These are phyloP conservation scores for Polymixis flavicincta DNA, from an alignment of 2,888 invertebrate genomes.

Conservation along the genomic window DNA sequence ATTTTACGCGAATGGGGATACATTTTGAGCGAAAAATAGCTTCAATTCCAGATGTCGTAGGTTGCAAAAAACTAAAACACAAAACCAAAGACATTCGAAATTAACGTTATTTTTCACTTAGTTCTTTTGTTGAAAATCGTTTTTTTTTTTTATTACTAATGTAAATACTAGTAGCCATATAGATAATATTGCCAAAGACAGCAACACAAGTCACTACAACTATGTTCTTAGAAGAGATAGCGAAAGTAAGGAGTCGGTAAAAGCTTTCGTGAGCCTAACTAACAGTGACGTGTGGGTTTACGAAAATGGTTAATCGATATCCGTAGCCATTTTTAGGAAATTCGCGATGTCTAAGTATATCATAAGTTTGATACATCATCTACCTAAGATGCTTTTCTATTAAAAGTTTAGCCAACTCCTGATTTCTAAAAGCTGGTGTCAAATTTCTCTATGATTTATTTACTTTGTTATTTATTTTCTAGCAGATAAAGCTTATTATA, in stretches of 20 bases:
- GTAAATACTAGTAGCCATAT: not conserved
- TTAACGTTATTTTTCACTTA: too few relatives aligned
- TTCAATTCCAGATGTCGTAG: too few relatives aligned
- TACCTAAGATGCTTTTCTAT: not conserved
- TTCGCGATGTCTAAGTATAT: slow-evolving; percentile 1
- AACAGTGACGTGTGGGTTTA: slow-evolving; percentile 36
- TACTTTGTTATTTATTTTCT: too few relatives aligned
- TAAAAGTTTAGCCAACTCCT: not conserved
- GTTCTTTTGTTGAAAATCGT: too few relatives aligned
- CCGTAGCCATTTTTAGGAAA: slow-evolving; percentile 18
- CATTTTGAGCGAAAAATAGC: too few relatives aligned
- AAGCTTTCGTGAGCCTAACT: slow-evolving; percentile 17
- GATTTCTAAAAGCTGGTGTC: not conserved
- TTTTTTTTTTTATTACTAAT: not conserved
- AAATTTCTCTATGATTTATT: not conserved
- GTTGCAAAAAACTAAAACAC: too few relatives aligned
- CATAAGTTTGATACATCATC: not conserved
- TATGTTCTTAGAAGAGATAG: slow-evolving; percentile 21
- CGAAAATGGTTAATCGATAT: slow-evolving; percentile 27
- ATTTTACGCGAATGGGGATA: too few relatives aligned
- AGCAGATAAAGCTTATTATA: too few relatives aligned
- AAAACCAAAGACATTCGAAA: too few relatives aligned
- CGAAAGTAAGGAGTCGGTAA: slow-evolving; percentile 30
- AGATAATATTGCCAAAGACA: not conserved
- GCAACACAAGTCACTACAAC: not conserved